These are phyloP conservation scores for Helicorthomorpha holstii DNA, from an alignment of 1,140 invertebrate species.

Conservation along the genomic window DNA sequence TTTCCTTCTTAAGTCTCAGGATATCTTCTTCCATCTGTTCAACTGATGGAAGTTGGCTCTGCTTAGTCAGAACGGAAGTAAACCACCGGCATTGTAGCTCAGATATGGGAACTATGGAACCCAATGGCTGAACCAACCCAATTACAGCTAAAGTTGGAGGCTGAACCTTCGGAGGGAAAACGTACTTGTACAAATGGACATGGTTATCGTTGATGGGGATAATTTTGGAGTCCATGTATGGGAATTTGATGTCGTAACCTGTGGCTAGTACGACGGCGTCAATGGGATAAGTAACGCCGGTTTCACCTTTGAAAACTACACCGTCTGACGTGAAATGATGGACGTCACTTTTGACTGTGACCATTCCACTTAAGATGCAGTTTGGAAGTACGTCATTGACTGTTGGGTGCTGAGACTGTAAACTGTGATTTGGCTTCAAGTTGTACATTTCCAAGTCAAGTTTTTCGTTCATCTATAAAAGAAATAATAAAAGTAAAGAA, in stretches of 20 bases:
- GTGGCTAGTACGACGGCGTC: slow-evolving; percentile 5
- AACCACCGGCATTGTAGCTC: slow-evolving; percentile 34
- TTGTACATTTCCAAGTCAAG: slow-evolving; percentile 32
- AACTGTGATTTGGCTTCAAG: slow-evolving; percentile 28
- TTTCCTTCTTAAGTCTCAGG: neutral
- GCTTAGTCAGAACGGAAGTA: slow-evolving; percentile 10
- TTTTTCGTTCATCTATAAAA: slow-evolving; percentile 12
- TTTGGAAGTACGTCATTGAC: slow-evolving; percentile 37
- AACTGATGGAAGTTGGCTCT: neutral
- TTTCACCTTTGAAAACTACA: slow-evolving; percentile 22
- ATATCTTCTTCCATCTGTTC: slow-evolving; percentile 1
- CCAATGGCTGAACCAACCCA: slow-evolving; percentile 33
- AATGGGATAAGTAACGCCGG: slow-evolving; percentile 13
- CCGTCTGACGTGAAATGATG: slow-evolving; percentile 20
- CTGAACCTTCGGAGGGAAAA: slow-evolving; percentile 27
- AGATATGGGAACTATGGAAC: slow-evolving; percentile 30
- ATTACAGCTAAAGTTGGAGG: slow-evolving; percentile 29
- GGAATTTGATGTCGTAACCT: neutral
- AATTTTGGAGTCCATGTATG: slow-evolving; percentile 3
- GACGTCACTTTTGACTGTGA: slow-evolving; percentile 26
- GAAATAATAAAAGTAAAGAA: no score
- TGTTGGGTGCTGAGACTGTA: slow-evolving; percentile 31
- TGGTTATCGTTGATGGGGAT: slow-evolving; percentile 20
- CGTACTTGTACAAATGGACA: slow-evolving; percentile 29
- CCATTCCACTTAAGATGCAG: slow-evolving; percentile 28